Evolutionary conservation across 2,888 invertebrate genomes (phyloP).

Genomic region (Diplolepis rosae): DNA sequence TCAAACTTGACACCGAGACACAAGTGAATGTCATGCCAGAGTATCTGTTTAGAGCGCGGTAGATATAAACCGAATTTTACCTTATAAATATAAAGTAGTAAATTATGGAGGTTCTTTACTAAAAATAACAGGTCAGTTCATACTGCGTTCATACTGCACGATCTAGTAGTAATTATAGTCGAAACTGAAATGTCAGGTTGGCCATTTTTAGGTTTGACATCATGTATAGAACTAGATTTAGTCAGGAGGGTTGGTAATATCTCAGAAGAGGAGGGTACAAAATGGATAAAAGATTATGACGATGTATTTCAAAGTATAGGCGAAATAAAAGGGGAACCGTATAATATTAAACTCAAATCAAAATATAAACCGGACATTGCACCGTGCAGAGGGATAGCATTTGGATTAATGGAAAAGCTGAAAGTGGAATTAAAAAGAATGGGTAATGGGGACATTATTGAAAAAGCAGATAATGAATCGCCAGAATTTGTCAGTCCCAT

Average conservation of each 20-base stretch:
- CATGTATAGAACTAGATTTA: conserved; percentile 22
- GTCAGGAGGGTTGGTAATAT: conserved; percentile 29
- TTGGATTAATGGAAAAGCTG: conserved; percentile 34
- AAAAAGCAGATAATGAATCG: conserved; percentile 34
- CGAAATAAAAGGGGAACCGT: conserved; percentile 43
- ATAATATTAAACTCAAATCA: conserved; percentile 38
- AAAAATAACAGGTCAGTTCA: not conserved
- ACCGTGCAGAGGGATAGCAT: conserved; percentile 39
- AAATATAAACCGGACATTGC: conserved; percentile 36
- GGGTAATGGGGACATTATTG: not conserved
- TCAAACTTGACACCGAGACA: conserved; percentile 46
- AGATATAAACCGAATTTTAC: not conserved
- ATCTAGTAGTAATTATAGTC: conserved; percentile 13
- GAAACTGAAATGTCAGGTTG: conserved; percentile 3
- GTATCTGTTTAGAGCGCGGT: conserved; percentile 34
- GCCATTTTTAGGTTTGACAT: conserved; percentile 36
- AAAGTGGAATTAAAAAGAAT: conserved; percentile 38
- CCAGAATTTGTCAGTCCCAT: conserved; percentile 51
- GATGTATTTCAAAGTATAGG: conserved; percentile 48
- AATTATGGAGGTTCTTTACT: not conserved
- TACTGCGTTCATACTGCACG: not conserved
- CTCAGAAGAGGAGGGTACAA: not conserved
- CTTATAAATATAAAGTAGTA: not conserved
- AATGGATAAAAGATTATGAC: conserved; percentile 33
- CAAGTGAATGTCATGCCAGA: conserved; percentile 39